A percentile compares a stretch with the other conserved stretches of the same genome.
Conservation (phyloP, 2,888 invertebrate species). For the Lasioglossum vierecki region DNA sequence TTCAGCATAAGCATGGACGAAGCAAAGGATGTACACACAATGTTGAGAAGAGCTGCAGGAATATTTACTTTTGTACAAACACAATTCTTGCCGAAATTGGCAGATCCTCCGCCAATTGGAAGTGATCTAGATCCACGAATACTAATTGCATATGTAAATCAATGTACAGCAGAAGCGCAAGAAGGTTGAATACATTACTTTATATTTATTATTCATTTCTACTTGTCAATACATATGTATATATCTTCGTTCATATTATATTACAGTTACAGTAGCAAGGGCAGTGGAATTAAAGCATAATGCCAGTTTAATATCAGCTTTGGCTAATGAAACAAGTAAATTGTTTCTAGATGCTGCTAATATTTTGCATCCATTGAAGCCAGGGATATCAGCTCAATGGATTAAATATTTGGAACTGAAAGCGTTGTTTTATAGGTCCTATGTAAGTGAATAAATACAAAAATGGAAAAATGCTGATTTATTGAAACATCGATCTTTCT, state of each 20-base stretch:
- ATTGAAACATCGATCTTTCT: conserved; percentile 2
- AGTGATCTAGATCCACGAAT: conserved; percentile 86
- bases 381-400: conserved; percentile 86
- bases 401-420: conserved; percentile 87
- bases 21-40: conserved; percentile 87
- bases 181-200: conserved; percentile 82
- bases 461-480: background rate
- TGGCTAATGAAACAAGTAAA: conserved; percentile 87
- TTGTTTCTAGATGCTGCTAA: conserved; percentile 86
- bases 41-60: conserved; percentile 86
- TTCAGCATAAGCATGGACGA: conserved; percentile 85
- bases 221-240: background rate
- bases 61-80: conserved; percentile 86
- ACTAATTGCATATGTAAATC: conserved; percentile 86
- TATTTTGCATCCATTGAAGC: conserved; percentile 84
- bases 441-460: conserved; percentile 83
- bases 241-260: conserved; percentile 24
- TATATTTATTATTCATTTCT: background rate
- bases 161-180: conserved; percentile 88
- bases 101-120: conserved; percentile 82
- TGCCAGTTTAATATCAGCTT: conserved; percentile 86
- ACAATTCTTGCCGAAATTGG: conserved; percentile 82
- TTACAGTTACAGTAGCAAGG: conserved; percentile 86
- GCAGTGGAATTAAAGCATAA: conserved; percentile 88
- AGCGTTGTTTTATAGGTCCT: conserved; percentile 86